Base-by-base conservation (phyloP, 2,888 invertebrate genomes). In the Drymonia ruficornis region DNA sequence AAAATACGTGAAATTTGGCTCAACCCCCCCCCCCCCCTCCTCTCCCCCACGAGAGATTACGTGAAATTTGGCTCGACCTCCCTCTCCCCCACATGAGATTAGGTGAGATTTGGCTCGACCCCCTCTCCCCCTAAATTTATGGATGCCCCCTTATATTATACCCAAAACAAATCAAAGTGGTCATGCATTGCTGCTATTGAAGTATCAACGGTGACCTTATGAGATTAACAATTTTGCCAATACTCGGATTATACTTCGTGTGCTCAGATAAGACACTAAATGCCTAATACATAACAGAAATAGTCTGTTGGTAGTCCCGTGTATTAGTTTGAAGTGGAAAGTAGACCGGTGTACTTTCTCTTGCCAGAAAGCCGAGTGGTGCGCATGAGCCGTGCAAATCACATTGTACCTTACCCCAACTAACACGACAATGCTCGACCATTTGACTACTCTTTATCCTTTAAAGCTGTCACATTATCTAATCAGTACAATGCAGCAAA, bases 261-360 rank as follows among this genome's bases (percentile, higher is more conserved):
- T 11, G 9, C 7, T 31, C 13, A 36, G 36, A 36, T 13, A 13
- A 36, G 36, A n/a, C 36, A 36, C n/a, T n/a, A 36, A n/a, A n/a
- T n/a, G 13, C 36, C 11, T 13, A 36, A 7, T 36, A 52, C 56
- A 53, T 43, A 57, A 63, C 51, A 63, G 46, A 45, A 54, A 65
- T 62, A 58, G 56, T 61, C 57, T 64, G 64, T 63, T 60, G 59
- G 59, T 69, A 68, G 58, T 59, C 60, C 68, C 67, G 79, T 80
- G 83, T 76, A 74, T 81, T 77, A 76, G 82, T 79, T 76, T 84
- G 72, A 73, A 75, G 77, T 81, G 82, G 86, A 90, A 91, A 91
- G 91, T 91, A 70, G 91, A 87, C 80, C 89, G 76, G 61, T 78
- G 86, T 76, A 91, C 91, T 91, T 91, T 91, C 91, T 89, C 89